Evolutionary conservation across 2,888 invertebrate species (phyloP).

Genomic region (Mayetiola destructor): DNA sequence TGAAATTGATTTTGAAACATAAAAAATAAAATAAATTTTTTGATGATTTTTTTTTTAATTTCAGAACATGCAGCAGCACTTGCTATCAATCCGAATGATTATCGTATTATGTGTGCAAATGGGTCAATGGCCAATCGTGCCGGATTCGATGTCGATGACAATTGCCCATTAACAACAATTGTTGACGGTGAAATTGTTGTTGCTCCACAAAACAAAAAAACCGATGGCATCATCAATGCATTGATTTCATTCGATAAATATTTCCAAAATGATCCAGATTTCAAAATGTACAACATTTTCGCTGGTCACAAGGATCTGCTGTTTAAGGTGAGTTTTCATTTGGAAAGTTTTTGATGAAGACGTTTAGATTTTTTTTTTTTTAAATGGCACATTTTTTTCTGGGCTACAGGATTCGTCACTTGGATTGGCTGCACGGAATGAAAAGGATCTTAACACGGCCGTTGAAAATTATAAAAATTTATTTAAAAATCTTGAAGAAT

Average conservation of each 20-base stretch:
- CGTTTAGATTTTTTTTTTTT: not conserved
- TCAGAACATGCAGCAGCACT: slow-evolving; percentile 31
- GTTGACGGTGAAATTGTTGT: slow-evolving; percentile 46
- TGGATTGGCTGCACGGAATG: slow-evolving; percentile 38
- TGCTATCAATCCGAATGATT: slow-evolving; percentile 30
- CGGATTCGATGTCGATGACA: slow-evolving; percentile 40
- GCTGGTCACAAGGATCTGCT: slow-evolving; percentile 40
- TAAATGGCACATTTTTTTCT: no score
- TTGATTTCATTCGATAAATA: slow-evolving; percentile 20
- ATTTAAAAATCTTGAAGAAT: slow-evolving; percentile 36
- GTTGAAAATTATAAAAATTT: slow-evolving; percentile 44
- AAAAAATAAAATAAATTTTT: not conserved
- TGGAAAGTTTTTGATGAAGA: not conserved
- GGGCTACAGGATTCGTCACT: slow-evolving; percentile 38
- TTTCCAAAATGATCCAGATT: slow-evolving; percentile 28
- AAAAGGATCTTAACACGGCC: slow-evolving; percentile 27
- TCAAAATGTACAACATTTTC: slow-evolving; percentile 45
- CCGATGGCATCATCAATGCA: slow-evolving; percentile 22
- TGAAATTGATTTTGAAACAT: not conserved
- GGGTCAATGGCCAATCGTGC: slow-evolving; percentile 38
- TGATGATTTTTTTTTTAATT: not conserved
- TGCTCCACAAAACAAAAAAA: slow-evolving; percentile 29
- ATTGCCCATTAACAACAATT: slow-evolving; percentile 42
- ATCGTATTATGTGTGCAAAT: slow-evolving; percentile 45
- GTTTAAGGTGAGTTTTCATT: slow-evolving; percentile 37